Evolutionary conservation across 2,113 vertebrate genomes (phyloP), one percentile per base, ranked within the genome.

Genomic region (Lichenostomus cassidix): DNA sequence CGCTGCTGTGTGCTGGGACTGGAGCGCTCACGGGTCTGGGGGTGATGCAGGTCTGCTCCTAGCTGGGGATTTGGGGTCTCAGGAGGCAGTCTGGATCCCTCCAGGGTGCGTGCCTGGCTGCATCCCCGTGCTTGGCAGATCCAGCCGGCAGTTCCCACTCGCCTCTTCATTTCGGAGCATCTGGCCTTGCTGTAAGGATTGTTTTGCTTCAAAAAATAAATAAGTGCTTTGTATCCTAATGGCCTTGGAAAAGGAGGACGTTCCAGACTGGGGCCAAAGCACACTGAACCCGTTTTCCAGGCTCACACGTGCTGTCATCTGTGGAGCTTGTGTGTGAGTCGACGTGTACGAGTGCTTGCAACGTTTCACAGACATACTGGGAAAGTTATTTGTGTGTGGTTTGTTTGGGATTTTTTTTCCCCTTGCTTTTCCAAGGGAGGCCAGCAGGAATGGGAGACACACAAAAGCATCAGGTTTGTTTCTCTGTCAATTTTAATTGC

Each of bases 161-260:
- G 49, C 25, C 31, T 70, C 68, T 76, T 67, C 6, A 0, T 88
- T 90, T 53, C 7, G 0, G 58, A 91, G 81, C 75, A 68, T 91
- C 84, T 87, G 93, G 92, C 62, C 56, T 80, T 22, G 46, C 58
- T 82, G 74, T 69, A 56, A 93, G 89, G 60, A 41, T 74, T 96
- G 80, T 89, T 96, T 92, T 78, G 76, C 56, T 84, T 81, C 49
- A 68, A 84, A 69, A 87, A 93, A 73, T 81, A 92, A 91, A 31
- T 64, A 50, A 62, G 67, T 47, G 62, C 73, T 92, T 96, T 94
- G 77, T 96, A 50, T 89, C 64, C 29, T 33, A 39, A 39, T 3
- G 9, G 33, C 60, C 52, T n/a, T 10, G 7, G 79, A 50, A 73
- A 68, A 85, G 60, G 71, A 88, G 47, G 79, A 70, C 2, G 5